phyloP scores from a whole-genome alignment of 2,888 invertebrate genomes.

The Taphrorychus bicolor region DNA sequence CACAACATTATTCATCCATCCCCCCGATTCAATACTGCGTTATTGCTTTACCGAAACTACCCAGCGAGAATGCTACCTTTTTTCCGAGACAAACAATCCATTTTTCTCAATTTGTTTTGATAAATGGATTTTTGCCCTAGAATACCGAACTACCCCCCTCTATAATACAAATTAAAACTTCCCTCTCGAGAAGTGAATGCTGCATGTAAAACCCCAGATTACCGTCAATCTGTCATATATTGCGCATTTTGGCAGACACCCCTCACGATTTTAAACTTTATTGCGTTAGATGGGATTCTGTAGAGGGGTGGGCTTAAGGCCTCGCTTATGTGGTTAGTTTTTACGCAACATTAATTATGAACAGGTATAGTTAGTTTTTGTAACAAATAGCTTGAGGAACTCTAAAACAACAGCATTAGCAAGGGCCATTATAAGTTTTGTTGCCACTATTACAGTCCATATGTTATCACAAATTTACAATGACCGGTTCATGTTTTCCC shows the following conservation, averaged over 20 bases:
- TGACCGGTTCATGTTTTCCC: too few relatives aligned
- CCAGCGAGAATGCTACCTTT: background rate
- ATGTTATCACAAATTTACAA: too few relatives aligned
- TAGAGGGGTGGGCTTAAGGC: conserved; percentile 37
- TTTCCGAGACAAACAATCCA: conserved; percentile 4
- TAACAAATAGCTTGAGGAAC: too few relatives aligned
- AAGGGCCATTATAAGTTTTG: too few relatives aligned
- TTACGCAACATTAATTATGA: background rate
- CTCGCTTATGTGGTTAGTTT: conserved; percentile 14
- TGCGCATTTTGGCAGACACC: conserved; percentile 43
- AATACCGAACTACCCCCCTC: conserved; percentile 31
- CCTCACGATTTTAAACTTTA: conserved; percentile 49
- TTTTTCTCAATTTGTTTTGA: conserved; percentile 6
- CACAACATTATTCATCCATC: conserved; percentile 1
- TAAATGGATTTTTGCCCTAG: background rate
- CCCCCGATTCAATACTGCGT: background rate
- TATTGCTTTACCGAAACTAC: conserved; percentile 1
- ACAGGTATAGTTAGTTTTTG: too few relatives aligned
- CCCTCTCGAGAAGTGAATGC: conserved; percentile 42
- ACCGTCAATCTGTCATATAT: conserved; percentile 49
- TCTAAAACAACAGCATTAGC: too few relatives aligned
- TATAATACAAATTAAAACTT: conserved; percentile 36
- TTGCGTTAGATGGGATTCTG: conserved; percentile 49
- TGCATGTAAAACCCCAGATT: conserved; percentile 43
- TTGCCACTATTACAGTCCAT: too few relatives aligned